Percentiles rank a stretch among this genome's conserved stretches.
phyloP scores from a whole-genome alignment of 2,113 vertebrate species.

The Ailuropoda melanoleuca region DNA sequence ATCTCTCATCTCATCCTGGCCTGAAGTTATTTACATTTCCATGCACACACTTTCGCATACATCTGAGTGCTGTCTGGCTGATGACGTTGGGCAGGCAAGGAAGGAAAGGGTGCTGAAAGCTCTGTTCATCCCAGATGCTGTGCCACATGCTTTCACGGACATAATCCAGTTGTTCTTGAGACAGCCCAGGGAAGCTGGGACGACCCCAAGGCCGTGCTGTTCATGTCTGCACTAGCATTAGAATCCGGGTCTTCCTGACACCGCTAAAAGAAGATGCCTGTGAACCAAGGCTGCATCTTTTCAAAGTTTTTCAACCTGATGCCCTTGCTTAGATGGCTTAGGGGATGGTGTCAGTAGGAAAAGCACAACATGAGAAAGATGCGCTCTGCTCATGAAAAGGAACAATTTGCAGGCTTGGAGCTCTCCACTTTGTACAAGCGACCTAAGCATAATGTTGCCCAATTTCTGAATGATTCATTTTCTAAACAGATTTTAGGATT shows the following conservation, averaged over 20 bases:
- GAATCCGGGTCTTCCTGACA: neutral
- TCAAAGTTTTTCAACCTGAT: neutral
- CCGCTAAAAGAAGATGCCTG: neutral
- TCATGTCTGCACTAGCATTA: accelerated
- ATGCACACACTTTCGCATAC: neutral
- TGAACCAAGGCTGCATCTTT: neutral
- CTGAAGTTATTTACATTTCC: neutral
- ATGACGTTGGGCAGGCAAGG: neutral
- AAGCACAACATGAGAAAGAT: neutral
- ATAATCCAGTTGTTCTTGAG: neutral
- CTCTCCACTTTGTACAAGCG: neutral
- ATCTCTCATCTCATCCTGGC: neutral
- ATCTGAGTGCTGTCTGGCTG: neutral
- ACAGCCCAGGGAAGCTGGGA: neutral
- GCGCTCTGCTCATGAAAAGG: neutral
- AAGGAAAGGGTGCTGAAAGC: neutral
- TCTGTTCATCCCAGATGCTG: neutral
- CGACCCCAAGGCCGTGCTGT: too few relatives aligned
- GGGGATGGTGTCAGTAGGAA: neutral
- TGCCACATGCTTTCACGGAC: neutral
- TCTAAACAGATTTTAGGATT: neutral
- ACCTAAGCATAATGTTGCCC: neutral
- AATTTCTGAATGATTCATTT: neutral
- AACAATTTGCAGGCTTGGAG: neutral
- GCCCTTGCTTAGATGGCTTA: neutral